Conservation (phyloP, 37 sponge, comb jelly and placozoan species). For the Lycopodina hypogea region DNA sequence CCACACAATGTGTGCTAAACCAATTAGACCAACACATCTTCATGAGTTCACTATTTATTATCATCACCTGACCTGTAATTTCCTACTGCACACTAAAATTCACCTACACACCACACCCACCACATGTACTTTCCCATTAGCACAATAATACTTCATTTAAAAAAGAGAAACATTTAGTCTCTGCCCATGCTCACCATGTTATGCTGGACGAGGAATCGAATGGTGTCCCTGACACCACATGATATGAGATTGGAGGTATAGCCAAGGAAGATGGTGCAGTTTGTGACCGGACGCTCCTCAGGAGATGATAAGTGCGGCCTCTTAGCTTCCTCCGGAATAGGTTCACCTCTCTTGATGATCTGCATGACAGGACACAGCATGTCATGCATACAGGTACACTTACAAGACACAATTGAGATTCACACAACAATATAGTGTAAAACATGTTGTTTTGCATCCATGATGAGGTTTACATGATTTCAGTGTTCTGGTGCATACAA, state of each 20-base stretch:
- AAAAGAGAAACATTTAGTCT: too few species aligned
- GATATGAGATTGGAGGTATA: conserved; percentile 96
- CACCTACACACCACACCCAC: too few species aligned
- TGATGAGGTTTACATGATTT: not conserved
- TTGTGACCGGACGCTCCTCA: conserved; percentile 61
- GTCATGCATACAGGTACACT: not conserved
- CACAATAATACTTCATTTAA: too few species aligned
- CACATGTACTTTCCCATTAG: too few species aligned
- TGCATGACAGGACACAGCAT: conserved; percentile 21
- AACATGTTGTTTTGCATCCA: too few species aligned
- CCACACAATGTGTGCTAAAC: too few species aligned
- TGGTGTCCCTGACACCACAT: conserved; percentile 80
- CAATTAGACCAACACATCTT: too few species aligned
- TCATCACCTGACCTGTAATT: too few species aligned
- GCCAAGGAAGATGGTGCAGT: conserved; percentile 98
- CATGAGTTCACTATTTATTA: too few species aligned
- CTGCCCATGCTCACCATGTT: conserved; percentile 95
- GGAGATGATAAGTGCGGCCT: conserved; percentile 43
- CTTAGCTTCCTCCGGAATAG: conserved; percentile 47
- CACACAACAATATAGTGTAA: too few species aligned
- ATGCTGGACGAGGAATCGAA: conserved; percentile 86
- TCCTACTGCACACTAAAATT: too few species aligned
- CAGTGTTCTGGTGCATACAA: too few species aligned
- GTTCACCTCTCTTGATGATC: conserved; percentile 53
- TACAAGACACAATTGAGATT: not conserved